Base-by-base conservation (phyloP, 2,888 invertebrate genomes). In the Electrophaes corylata region DNA sequence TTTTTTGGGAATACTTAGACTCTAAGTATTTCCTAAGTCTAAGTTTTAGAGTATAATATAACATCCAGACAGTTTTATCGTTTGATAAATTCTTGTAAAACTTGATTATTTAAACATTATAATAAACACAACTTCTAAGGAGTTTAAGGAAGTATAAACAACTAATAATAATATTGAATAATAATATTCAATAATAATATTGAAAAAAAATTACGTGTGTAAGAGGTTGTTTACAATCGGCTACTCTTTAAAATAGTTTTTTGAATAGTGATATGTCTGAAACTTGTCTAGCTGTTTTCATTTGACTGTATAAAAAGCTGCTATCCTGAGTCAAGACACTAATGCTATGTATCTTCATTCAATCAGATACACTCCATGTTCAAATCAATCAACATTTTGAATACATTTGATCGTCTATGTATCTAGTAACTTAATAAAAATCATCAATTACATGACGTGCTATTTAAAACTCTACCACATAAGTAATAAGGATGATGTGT, bases 381-480 rank as follows among this genome's bases (percentile, higher is more conserved):
- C 82, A 72, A 88, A 91, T 91, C 91, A 91, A 91, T 91, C 90
- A 91, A 85, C 89, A 88, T 88, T 89, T 88, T 89, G 85, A 90
- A 89, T 90, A 89, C 79, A 85, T 90, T 88, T 73, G 73, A 71
- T 75, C 74, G 76, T 79, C 78, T 56, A 62, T 62, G 58, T 61
- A 67, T 60, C 72, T 69, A 71, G 76, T 80, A 80, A 82, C 79
- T 81, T 78, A 78, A 79, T 84, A 79, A 75, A 70, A 70, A 69
- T 67, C 61, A 65, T 26, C 55, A 14, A 14, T 4, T 5, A 45
- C 37, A 10, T 10, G 4, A 10, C 12, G 16, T 8, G 18, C 6
- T 0, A 51, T 61, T 56, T 61, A 14, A 19, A 49, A 46, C 54
- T 18, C 18, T 65, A 65, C 57, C 18, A 4, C 10, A 26, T 31